Evolutionary conservation across 2,113 vertebrate genomes (phyloP), one percentile per base, ranked within the genome.

Genomic region (Plotosus lineatus): DNA sequence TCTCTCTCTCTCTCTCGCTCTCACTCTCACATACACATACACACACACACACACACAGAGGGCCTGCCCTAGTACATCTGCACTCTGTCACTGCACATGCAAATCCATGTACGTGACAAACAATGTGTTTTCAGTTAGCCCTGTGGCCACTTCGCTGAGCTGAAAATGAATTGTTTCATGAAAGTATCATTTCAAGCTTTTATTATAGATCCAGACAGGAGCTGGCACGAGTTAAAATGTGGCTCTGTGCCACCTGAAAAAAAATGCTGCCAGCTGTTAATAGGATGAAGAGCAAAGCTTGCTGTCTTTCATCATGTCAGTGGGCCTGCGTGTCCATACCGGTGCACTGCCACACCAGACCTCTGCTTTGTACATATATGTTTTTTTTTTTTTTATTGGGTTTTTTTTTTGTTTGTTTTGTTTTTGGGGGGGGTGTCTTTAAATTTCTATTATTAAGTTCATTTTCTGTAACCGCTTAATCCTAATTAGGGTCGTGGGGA

Each of bases 381-480:
- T n/a, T n/a, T n/a, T n/a, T n/a, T n/a, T n/a, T n/a, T n/a, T n/a
- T n/a, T n/a, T n/a, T n/a, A n/a, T n/a, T n/a, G n/a, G n/a, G n/a
- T n/a, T n/a, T n/a, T n/a, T n/a, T n/a, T n/a, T n/a, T n/a, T n/a
- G n/a, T n/a, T n/a, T n/a, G n/a, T n/a, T n/a, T n/a, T n/a, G n/a
- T n/a, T n/a, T n/a, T n/a, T n/a, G n/a, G n/a, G n/a, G 80, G 84
- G 83, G 72, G 60, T 79, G 78, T 71, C 76, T 85, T 87, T 87
- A 76, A 86, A 85, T 76, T 80, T 69, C 78, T 69, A 77, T 81
- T 77, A 87, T 55, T 84, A 87, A 87, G 86, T 84, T 85, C 81
- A 77, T n/a, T n/a, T n/a, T n/a, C n/a, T n/a, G n/a, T n/a, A n/a
- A n/a, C n/a, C n/a, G n/a, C n/a, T n/a, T n/a, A n/a, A n/a, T n/a